Percentiles rank a stretch among this genome's conserved stretches.
Evolutionary conservation across 2,113 vertebrate species (phyloP).

Genomic region (Menidia beryllina): DNA sequence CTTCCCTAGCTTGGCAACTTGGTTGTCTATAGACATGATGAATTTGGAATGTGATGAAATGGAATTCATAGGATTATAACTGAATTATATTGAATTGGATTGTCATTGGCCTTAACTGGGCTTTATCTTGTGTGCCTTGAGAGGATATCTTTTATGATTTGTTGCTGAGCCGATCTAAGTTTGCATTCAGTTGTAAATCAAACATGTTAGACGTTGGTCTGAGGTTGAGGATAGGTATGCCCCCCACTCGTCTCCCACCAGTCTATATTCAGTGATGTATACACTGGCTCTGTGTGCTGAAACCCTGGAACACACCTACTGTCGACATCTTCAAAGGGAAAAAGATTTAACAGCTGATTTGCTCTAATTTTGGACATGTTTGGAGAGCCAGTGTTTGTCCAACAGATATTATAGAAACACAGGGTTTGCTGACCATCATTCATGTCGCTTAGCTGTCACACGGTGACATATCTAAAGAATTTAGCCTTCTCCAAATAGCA

Average conservation of each 20-base stretch:
- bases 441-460: conserved; percentile 48
- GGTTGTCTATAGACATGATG: no score
- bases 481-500: conserved; percentile 11
- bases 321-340: conserved; percentile 46
- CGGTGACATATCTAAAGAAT: conserved; percentile 17
- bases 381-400: conserved; percentile 42
- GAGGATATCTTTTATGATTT: no score
- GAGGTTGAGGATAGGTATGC: conserved; percentile 62
- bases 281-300: conserved; percentile 54
- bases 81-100: no score
- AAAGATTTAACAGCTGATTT: conserved; percentile 44
- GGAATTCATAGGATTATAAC: no score
- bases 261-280: conserved; percentile 60
- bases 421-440: conserved; percentile 49
- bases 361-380: conserved; percentile 51
- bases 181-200: conserved; percentile 52
- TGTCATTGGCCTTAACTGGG: no score
- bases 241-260: conserved; percentile 34
- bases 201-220: conserved; percentile 58
- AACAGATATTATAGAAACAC: conserved; percentile 48
- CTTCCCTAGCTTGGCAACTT: no score
- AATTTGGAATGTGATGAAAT: no score
- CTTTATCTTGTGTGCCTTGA: no score
- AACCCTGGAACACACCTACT: conserved; percentile 39
- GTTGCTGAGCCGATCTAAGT: no score